A percentile compares a stretch with the other conserved stretches of the same genome.
Conservation (phyloP, 35 echinoderm and acorn worm species). For the Heliocidaris tuberculata region DNA sequence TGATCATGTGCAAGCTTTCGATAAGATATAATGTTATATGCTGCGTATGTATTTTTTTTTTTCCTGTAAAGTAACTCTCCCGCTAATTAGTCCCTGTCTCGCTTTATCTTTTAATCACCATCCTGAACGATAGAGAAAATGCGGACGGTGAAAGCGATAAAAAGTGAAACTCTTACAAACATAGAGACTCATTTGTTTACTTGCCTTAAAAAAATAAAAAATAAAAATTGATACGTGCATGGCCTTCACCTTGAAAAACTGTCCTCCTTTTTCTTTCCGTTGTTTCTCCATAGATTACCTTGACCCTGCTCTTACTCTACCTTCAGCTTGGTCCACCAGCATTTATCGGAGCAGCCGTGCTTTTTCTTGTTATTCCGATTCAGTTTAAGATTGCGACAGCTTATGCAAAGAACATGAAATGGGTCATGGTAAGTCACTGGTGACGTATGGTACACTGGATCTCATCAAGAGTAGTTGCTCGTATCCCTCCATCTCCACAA, state of each 20-base stretch:
- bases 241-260: not conserved
- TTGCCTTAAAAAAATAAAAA: no score
- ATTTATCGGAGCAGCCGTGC: not conserved
- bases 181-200: not conserved
- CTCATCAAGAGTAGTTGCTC: no score
- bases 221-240: not conserved
- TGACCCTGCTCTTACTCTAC: slow-evolving; percentile 9
- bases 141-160: not conserved
- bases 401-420: not conserved
- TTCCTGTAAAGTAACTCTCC: no score
- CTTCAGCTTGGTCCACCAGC: not conserved
- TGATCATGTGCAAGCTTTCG: no score
- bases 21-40: no score
- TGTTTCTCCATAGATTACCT: not conserved
- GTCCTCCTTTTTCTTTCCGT: not conserved
- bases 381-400: not conserved
- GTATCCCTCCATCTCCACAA: no score
- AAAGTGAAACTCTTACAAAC: not conserved
- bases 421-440: not conserved
- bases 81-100: no score
- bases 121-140: not conserved
- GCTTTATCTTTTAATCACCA: no score
- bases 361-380: slow-evolving; percentile 18
- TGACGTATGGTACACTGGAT: no score
- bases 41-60: no score